A percentile compares a stretch with the other conserved stretches of the same genome.
Conservation (phyloP, 1,140 invertebrate species). For the Drosophila pachea region DNA sequence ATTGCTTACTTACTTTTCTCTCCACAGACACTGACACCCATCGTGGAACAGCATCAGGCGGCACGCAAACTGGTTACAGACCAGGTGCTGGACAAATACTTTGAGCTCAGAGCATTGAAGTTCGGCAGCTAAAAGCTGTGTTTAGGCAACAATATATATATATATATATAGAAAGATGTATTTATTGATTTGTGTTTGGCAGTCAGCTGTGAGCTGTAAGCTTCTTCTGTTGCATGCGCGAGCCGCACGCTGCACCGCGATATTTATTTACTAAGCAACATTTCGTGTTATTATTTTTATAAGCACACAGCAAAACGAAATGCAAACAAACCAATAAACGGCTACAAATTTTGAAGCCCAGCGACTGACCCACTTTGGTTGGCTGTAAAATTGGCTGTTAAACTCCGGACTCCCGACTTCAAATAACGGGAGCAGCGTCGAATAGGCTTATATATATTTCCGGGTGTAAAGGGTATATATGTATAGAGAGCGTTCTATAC, state of each 20-base stretch:
- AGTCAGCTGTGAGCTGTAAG: constrained; percentile 36
- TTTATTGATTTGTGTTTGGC: constrained; percentile 46
- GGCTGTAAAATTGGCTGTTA: constrained; percentile 47
- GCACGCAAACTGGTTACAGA: constrained; percentile 90
- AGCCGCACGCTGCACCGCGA: constrained; percentile 46
- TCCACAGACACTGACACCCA: constrained; percentile 80
- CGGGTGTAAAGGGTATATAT: neutral
- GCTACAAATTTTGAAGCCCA: constrained; percentile 44
- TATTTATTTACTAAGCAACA: constrained; percentile 64
- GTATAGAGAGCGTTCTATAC: neutral
- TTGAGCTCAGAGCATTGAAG: constrained; percentile 90
- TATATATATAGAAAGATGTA: constrained; percentile 49
- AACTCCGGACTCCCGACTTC: constrained; percentile 9
- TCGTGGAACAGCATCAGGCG: constrained; percentile 91
- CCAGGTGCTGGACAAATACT: constrained; percentile 90
- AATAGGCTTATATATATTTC: constrained; percentile 4
- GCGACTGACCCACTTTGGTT: constrained; percentile 58
- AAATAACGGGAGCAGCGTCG: constrained; percentile 17
- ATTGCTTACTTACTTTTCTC: neutral
- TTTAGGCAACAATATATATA: neutral
- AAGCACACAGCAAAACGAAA: constrained; percentile 27
- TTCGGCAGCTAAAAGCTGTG: constrained; percentile 66
- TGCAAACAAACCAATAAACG: constrained; percentile 61
- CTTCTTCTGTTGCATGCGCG: constrained; percentile 37
- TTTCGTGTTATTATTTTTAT: constrained; percentile 66